A percentile compares a stretch with the other conserved stretches of the same genome.
These are phyloP conservation scores for Margaritifera margaritifera DNA, from an alignment of 2,888 invertebrate genomes.

Conservation along the genomic window DNA sequence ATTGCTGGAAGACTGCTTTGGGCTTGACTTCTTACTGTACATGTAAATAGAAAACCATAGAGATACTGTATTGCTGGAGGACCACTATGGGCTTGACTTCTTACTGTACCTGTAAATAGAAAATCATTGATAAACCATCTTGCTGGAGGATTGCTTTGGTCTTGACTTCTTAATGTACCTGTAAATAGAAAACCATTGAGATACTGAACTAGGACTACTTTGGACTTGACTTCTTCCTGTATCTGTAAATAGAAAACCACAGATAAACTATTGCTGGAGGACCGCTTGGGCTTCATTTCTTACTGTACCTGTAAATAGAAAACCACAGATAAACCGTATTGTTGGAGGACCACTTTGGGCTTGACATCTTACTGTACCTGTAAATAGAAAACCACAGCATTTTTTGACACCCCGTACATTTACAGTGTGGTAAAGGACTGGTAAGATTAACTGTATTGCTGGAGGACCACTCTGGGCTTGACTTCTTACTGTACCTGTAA, in stretches of 20 bases:
- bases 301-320: no score
- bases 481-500: constrained; percentile 21
- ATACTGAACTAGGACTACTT: no score
- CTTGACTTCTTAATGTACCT: constrained; percentile 21
- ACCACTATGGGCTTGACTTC: constrained; percentile 21
- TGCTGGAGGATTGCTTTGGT: no score
- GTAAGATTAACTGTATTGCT: constrained; percentile 27
- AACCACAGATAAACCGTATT: constrained; percentile 27
- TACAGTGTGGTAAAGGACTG: constrained; percentile 56
- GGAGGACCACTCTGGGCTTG: constrained; percentile 14
- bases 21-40: constrained; percentile 16
- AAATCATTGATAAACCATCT: no score
- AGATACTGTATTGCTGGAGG: constrained; percentile 19
- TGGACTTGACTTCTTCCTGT: background rate
- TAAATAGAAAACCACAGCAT: background rate
- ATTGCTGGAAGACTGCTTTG: constrained; percentile 18
- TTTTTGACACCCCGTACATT: constrained; percentile 53
- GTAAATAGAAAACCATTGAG: no score
- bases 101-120: background rate
- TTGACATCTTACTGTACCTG: constrained; percentile 21
- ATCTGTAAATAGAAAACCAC: no score
- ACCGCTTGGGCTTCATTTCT: no score
- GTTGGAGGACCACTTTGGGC: constrained; percentile 17
- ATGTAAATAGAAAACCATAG: constrained; percentile 12
- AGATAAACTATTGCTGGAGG: no score